A percentile compares a stretch with the other conserved stretches of the same genome.
phyloP scores from a whole-genome alignment of 2,797 vertebrate genomes.

The Rhynchonycteris naso region DNA sequence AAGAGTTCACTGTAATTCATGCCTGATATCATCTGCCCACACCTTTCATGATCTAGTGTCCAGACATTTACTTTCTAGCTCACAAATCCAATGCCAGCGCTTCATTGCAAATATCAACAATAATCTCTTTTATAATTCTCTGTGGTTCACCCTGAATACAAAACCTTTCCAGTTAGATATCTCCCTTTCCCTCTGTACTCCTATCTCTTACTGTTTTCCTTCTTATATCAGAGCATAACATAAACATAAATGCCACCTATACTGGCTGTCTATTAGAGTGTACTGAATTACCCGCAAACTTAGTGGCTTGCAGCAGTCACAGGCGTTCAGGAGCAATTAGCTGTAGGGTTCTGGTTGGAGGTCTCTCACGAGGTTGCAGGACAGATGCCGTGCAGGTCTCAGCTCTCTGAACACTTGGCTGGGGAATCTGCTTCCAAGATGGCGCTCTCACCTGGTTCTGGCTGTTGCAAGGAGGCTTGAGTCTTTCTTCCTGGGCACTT shows the following conservation, averaged over 20 bases:
- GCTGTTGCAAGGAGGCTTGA: neutral
- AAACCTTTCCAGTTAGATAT: neutral
- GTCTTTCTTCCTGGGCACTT: neutral
- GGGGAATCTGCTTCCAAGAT: neutral
- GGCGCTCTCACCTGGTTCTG: neutral
- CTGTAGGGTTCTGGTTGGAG: neutral
- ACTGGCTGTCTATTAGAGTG: neutral
- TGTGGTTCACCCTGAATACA: neutral
- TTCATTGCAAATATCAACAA: neutral
- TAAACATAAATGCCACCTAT: neutral
- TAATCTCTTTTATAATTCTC: neutral
- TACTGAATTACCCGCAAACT: neutral
- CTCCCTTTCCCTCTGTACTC: neutral
- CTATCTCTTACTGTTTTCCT: neutral
- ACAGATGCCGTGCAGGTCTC: neutral
- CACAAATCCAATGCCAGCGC: neutral
- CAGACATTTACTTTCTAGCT: neutral
- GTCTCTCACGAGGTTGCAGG: neutral
- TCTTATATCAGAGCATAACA: neutral
- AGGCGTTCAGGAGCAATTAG: neutral
- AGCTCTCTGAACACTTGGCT: neutral
- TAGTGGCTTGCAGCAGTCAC: neutral
- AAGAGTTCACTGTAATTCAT: neutral
- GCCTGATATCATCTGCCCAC: neutral
- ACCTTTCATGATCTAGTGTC: neutral